Percentiles rank a stretch among this genome's conserved stretches.
phyloP scores from a whole-genome alignment of 92 coral and sea anemone genomes.

The Plumapathes pennacea region DNA sequence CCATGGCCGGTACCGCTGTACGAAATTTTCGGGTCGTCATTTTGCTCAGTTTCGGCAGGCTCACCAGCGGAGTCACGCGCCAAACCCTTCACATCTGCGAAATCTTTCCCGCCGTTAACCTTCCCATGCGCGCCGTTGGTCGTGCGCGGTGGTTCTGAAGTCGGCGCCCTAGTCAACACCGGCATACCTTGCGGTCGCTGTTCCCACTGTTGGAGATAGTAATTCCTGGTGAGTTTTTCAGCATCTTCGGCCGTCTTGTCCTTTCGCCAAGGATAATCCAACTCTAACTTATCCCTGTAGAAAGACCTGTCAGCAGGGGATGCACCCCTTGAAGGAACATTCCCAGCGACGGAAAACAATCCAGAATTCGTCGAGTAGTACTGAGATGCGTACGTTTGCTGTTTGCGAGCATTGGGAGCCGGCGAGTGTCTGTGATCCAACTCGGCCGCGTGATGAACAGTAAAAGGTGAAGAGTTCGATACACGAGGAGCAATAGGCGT shows the following conservation, averaged over 20 bases:
- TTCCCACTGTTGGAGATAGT: constrained; percentile 5
- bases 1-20: too few relatives aligned
- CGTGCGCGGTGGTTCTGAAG: constrained; percentile 16
- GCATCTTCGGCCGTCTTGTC: constrained; percentile 12
- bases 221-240: constrained; percentile 14
- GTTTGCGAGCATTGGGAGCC: constrained; percentile 7
- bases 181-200: constrained; percentile 10
- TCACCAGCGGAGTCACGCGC: constrained; percentile 30
- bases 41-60: too few relatives aligned
- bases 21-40: not conserved
- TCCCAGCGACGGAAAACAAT: constrained; percentile 8
- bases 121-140: constrained; percentile 26
- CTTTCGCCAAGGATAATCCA: constrained; percentile 10
- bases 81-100: constrained; percentile 23
- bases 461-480: constrained; percentile 19
- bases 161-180: constrained; percentile 32
- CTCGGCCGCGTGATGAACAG: constrained; percentile 31
- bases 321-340: constrained; percentile 17
- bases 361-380: not conserved
- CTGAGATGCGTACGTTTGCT: too few relatives aligned
- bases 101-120: constrained; percentile 41
- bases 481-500: constrained; percentile 72
- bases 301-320: constrained; percentile 1
- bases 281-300: constrained; percentile 8
- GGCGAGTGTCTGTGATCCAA: constrained; percentile 32